A percentile compares a stretch with the other conserved stretches of the same genome.
These are phyloP conservation scores for Parotia lawesii DNA, from an alignment of 2,113 vertebrate species.

Conservation along the genomic window DNA sequence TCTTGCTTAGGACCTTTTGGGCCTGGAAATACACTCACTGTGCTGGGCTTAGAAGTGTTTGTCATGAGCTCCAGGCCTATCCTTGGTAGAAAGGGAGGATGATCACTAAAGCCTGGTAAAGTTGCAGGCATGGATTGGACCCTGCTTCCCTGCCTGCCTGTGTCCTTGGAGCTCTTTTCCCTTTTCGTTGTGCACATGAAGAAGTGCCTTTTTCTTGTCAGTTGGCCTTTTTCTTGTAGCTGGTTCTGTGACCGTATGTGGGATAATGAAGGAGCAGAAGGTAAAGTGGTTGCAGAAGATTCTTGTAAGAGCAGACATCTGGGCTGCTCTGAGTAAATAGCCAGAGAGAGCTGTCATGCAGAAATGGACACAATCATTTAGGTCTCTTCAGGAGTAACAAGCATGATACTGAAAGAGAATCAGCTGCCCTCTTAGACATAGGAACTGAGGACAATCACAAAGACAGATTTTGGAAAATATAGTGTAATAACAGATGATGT, in stretches of 20 bases:
- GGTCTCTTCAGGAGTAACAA: neutral
- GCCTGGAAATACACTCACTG: accelerated
- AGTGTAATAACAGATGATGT: neutral
- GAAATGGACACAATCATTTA: neutral
- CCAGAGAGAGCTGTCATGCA: neutral
- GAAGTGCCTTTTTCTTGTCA: neutral
- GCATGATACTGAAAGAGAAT: neutral
- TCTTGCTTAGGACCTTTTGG: neutral
- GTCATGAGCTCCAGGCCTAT: neutral
- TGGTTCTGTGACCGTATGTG: neutral
- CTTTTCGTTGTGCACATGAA: neutral
- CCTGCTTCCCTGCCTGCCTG: neutral
- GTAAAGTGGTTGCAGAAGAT: neutral
- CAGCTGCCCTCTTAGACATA: neutral
- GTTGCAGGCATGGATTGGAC: neutral
- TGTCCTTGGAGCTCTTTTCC: neutral
- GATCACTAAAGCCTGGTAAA: neutral
- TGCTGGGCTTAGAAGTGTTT: neutral
- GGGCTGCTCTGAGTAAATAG: neutral
- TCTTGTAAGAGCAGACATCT: neutral
- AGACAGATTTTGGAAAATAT: neutral
- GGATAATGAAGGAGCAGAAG: neutral
- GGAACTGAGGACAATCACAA: neutral
- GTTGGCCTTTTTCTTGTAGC: neutral
- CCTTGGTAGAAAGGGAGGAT: neutral